phyloP scores from a whole-genome alignment of 2,113 vertebrate species.

The Pantherophis guttatus region DNA sequence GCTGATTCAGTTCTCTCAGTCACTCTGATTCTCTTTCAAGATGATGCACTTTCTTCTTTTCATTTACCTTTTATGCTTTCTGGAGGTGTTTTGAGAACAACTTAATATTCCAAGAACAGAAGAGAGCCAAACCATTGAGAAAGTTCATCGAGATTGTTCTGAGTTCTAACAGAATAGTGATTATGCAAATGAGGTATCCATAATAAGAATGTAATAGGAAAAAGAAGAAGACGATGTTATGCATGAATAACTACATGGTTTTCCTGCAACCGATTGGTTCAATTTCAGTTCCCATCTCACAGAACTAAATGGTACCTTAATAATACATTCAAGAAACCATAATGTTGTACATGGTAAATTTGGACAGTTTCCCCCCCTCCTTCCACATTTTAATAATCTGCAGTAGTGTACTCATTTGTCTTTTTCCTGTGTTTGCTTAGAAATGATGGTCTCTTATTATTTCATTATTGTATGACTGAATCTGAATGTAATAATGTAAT shows the following conservation, averaged over 20 bases:
- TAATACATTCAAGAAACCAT: constrained; percentile 24
- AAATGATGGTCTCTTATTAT: not conserved
- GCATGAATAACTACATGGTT: not conserved
- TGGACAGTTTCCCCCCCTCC: not conserved
- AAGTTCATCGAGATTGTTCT: not conserved
- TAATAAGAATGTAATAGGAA: not conserved
- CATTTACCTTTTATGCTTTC: not conserved
- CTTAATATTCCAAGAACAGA: not conserved
- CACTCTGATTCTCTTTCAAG: not conserved
- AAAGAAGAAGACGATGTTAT: not conserved
- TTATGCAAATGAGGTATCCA: not conserved
- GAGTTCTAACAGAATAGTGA: not conserved
- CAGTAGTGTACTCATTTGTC: not conserved
- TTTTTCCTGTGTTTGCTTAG: constrained; percentile 1
- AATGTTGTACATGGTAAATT: not conserved
- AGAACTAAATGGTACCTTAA: constrained; percentile 10
- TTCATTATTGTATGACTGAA: not conserved
- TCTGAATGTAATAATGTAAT: not conserved
- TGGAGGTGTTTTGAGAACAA: not conserved
- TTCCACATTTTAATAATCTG: not conserved
- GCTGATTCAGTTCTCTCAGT: not conserved
- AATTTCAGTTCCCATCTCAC: not conserved
- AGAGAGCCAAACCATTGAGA: not conserved
- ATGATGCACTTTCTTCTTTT: not conserved
- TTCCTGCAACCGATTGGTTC: not conserved